Evolutionary conservation across 2,888 invertebrate species (phyloP), one percentile per base, ranked within the genome.

Genomic region (Phymatocera aterrima): DNA sequence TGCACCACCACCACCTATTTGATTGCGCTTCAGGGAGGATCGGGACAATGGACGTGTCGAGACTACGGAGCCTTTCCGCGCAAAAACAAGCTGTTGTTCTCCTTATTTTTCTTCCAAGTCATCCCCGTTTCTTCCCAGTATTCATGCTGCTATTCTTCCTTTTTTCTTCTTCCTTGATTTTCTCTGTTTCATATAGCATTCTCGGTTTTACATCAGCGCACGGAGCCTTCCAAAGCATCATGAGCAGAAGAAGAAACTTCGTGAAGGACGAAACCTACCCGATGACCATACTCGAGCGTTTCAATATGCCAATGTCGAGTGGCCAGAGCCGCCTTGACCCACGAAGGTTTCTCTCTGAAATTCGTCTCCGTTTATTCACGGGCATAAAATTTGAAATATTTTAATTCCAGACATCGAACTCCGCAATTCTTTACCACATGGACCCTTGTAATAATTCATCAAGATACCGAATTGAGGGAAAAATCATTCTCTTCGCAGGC

Each of bases 21-120:
- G 72, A 72, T 72, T 72, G 51, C 72, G 48, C 34, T 72, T 72
- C 34, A 72, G 72, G 72, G 51, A 18, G 72, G 72, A n/a, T 43
- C 43, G 31, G 51, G 48, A 34, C 43, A 31, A 3, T 34, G 21
- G 21, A 72, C 72, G 72, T 72, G 72, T 72, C 51, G 72, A 72
- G 72, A 72, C 72, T 72, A 34, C 51, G 31, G 34, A 72, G 51
- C 72, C 51, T 72, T 48, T 72, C 34, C 51, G 51, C 34, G 51
- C 8, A 48, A 72, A 64, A 61, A 77, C 61, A 77, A 57, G 48
- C 77, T 60, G 28, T 57, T 43, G 48, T 46, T 31, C 15, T 12
- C n/a, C 43, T 54, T 34, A n/a, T n/a, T 8, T 37, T 28, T 18
- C 75, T 4, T 31, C 15, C 75, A n/a, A 24, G 12, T 10, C 3